A percentile compares a stretch with the other conserved stretches of the same genome.
Conservation (phyloP, 37 sponge, comb jelly and placozoan genomes). For the Cladorhizidae sp. region DNA sequence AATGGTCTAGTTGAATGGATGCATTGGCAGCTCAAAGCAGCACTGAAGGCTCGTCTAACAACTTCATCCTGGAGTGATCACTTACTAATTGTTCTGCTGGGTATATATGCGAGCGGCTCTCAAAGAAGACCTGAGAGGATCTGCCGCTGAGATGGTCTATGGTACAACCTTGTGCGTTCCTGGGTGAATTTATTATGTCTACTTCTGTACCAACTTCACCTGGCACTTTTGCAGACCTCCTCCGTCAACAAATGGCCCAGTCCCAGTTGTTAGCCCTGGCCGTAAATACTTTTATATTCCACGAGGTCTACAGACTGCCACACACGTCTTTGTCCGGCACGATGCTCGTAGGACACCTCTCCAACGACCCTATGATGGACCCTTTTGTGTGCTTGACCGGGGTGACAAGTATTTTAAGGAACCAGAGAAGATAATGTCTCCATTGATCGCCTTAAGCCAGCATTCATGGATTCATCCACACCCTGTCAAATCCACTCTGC, state of each 20-base stretch:
- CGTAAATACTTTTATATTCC: not conserved
- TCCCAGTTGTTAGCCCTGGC: conserved; percentile 13
- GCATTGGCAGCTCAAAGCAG: conserved; percentile 21
- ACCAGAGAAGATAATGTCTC: not conserved
- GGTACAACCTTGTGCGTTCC: no score
- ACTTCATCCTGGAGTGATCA: conserved; percentile 31
- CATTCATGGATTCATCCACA: not conserved
- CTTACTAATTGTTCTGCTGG: conserved; percentile 37
- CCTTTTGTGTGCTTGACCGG: not conserved
- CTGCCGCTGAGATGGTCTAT: no score
- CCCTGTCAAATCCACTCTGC: no score
- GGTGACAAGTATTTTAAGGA: not conserved
- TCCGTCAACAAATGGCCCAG: not conserved
- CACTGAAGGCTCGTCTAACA: no score
- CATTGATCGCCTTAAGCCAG: conserved; percentile 31
- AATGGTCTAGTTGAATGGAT: no score
- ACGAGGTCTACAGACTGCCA: conserved; percentile 7
- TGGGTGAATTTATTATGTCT: no score
- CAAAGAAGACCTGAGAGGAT: conserved; percentile 56
- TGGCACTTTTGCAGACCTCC: no score
- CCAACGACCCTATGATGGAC: no score
- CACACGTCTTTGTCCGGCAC: no score
- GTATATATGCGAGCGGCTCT: no score
- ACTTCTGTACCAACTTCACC: no score
- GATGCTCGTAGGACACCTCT: no score